Evolutionary conservation across 1,140 invertebrate genomes (phyloP), one percentile per base, ranked within the genome.

Genomic region (Leptonema lineaticorne): DNA sequence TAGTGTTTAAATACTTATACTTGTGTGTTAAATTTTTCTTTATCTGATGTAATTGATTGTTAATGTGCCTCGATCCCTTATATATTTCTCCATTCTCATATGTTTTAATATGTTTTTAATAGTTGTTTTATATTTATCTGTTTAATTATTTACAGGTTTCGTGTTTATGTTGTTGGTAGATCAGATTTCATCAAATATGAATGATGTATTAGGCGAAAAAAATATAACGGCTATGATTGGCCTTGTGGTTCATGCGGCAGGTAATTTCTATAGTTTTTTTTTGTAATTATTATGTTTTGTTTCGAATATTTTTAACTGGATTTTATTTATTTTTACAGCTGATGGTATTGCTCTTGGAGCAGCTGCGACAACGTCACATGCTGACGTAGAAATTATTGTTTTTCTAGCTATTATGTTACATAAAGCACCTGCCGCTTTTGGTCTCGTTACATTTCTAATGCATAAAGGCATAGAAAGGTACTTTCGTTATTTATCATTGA

Each of bases 331-430:
- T n/a, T 33, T 75, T 81, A 5, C 78, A 88, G 97, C 96, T 72
- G 97, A 99, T 85, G 97, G 97, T 24, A 89, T 99, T 33, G 97
- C 97, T 1, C 79, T 99, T 11, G 97, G 97, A 50, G 96, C 96
- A 22, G 97, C 97, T 0, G 95, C 96, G 0, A 94, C 93, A 0
- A 96, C 96, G 0, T 91, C 93, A 4, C 94, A 98, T 75, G 87
- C 94, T 18, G 96, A 98, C 76, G 94, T 99, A 2, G 97, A 99
- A 83, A 89, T 97, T 74, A 97, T 99, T 71, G 95, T 99, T 18
- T 99, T 99, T 79, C 78, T 97, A 30, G 97, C 97, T 24, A 99
- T 99, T 70, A 99, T 99, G 96, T 82, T 99, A 14, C 97, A 99
- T 76, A 99, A 99, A 84, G 96, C 95, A 11, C 97, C 97, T 3